A percentile compares a stretch with the other conserved stretches of the same genome.
phyloP scores from a whole-genome alignment of 2,888 invertebrate species.

The Erebia palarica region DNA sequence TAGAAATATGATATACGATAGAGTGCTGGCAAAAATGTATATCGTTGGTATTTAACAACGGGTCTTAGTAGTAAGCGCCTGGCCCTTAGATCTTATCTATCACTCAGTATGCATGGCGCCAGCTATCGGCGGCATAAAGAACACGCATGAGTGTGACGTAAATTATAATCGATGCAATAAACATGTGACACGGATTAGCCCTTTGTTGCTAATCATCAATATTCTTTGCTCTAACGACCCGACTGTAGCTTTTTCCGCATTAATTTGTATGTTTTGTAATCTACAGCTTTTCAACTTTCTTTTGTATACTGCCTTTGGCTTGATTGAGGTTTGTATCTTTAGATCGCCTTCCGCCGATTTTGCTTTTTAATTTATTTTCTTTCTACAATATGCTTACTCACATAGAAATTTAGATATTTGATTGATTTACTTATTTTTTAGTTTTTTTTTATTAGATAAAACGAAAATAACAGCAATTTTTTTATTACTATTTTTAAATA shows the following conservation, averaged over 20 bases:
- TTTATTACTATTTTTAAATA: too few relatives aligned
- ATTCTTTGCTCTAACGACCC: conserved; percentile 31
- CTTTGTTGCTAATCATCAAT: conserved; percentile 50
- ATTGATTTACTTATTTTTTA: too few relatives aligned
- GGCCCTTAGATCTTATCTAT: conserved; percentile 66
- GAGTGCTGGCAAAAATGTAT: neutral
- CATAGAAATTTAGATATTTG: too few relatives aligned
- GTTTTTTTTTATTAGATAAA: too few relatives aligned
- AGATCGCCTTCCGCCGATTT: too few relatives aligned
- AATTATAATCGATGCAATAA: conserved; percentile 61
- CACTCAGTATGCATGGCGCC: conserved; percentile 65
- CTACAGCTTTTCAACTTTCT: conserved; percentile 4
- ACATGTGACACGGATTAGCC: conserved; percentile 55
- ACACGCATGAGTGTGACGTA: conserved; percentile 66
- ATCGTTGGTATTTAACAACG: conserved; percentile 14
- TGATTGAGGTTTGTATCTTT: too few relatives aligned
- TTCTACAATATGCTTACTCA: too few relatives aligned
- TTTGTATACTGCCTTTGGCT: conserved; percentile 1
- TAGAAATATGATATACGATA: neutral
- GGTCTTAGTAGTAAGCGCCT: conserved; percentile 23
- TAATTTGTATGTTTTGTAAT: conserved; percentile 4
- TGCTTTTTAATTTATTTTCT: too few relatives aligned
- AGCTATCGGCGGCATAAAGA: conserved; percentile 66
- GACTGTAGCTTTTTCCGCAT: conserved; percentile 21
- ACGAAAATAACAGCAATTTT: too few relatives aligned